Base-by-base conservation (phyloP, 2,113 vertebrate species). In the Gymnarchus niloticus region DNA sequence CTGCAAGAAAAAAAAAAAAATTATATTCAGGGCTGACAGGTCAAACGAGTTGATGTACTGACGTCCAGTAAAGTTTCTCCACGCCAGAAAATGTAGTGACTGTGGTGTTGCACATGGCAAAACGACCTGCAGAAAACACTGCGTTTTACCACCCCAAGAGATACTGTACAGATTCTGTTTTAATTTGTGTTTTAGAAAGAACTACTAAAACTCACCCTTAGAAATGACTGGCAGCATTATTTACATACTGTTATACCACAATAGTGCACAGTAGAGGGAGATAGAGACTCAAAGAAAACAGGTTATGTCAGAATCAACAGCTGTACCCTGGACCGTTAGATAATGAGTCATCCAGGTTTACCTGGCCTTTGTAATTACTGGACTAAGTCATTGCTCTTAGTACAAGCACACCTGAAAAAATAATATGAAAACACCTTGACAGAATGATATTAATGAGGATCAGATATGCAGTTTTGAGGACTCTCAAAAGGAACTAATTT, bases 221-320 rank as follows among this genome's bases (percentile, higher is more conserved):
- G 25, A 6, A 23, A 17, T 19, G 65, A 23, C 2, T 12, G 1
- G 23, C 3, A 17, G 65, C 9, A 73, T 37, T 73, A 25, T 19
- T 73, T 59, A 25, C 23, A 44, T 2, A 8, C 73, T 2, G 73
- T 77, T 44, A 33, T 37, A 76, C 37, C 6, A 44, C 33, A 2
- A 46, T 17, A 41, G 5, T 59, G 83, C 14, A 19, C 83, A 84
- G 56, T 84, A 84, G 46, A 65, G 83, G 83, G 83, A 23, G 57
- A 25, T 7, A 65, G 46, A 51, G 83, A 49, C 57, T 84, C 57
- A 51, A 65, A 46, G 7, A 6, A 83, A 8, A 41, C 0, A 23
- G 25, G 33, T 23, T 48, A 65, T 37, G 49, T 44, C 10, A 51
- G 25, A 14, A 49, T 25, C 48, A 19, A 51, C n/a, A 81, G 48